Conservation (phyloP, 1,140 invertebrate species). For the Lutraria rhynchaena region DNA sequence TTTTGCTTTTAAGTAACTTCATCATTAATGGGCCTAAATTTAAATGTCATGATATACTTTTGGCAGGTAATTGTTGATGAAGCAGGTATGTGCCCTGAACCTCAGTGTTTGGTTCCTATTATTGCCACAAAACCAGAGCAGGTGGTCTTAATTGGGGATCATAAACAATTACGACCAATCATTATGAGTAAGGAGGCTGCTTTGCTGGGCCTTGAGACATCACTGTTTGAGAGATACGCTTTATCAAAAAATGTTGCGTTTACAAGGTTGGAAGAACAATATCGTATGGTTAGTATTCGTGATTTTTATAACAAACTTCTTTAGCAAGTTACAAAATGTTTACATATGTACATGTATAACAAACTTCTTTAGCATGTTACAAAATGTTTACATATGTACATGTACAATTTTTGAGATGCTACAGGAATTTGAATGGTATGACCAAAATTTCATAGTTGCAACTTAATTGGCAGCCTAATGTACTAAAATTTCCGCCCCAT, state of each 20-base stretch:
- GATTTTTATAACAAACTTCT: too few relatives aligned
- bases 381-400: too few relatives aligned
- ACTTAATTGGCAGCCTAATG: too few relatives aligned
- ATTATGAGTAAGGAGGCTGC: conserved; percentile 70
- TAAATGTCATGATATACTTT: conserved; percentile 5
- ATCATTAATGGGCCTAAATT: too few relatives aligned
- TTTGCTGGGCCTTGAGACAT: conserved; percentile 72
- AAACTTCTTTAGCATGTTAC: too few relatives aligned
- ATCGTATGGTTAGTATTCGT: conserved; percentile 74
- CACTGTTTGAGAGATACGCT: conserved; percentile 77
- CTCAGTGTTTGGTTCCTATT: conserved; percentile 76
- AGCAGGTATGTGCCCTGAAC: conserved; percentile 78
- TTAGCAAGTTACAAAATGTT: too few relatives aligned
- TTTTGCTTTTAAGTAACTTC: too few relatives aligned
- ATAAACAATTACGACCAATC: conserved; percentile 77
- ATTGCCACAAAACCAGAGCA: conserved; percentile 72
- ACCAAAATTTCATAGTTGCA: too few relatives aligned
- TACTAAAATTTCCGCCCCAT: too few relatives aligned
- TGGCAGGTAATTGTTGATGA: conserved; percentile 78
- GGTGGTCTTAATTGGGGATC: conserved; percentile 80
- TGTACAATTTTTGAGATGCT: too few relatives aligned
- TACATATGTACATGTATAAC: too few relatives aligned
- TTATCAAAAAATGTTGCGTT: conserved; percentile 23
- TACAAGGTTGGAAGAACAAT: conserved; percentile 70
- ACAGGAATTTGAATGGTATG: too few relatives aligned